Evolutionary conservation across 2,888 invertebrate species (phyloP), one percentile per base, ranked within the genome.

Genomic region (Rhagonycha fulva): DNA sequence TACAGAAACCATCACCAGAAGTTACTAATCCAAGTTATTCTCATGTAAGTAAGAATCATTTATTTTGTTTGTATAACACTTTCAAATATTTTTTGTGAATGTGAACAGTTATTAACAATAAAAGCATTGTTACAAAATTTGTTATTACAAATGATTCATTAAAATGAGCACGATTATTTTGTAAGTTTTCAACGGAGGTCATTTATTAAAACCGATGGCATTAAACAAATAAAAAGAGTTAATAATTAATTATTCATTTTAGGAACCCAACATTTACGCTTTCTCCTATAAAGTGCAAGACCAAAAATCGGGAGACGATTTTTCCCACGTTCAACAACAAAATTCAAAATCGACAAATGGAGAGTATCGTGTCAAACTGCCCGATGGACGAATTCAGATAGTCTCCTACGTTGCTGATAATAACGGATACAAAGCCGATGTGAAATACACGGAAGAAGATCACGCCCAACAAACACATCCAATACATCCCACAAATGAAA

Each of bases 231-330:
- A 28, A 28, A 14, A 74, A 26, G 12, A 69, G 32, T 0, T 60
- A 71, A 73, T 67, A 67, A 62, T 30, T 28, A 26, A 30, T 28
- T 63, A 3, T 28, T 62, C 71, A 60, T 68, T 70, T 71, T 62
- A 66, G 63, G 63, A 66, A 62, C 62, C 14, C 26, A 23, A 66
- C 12, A 85, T 91, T 84, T 93, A 93, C 87, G 91, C 91, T 0
- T 93, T 93, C 84, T 91, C 92, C 0, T 93, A 93, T 85, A 89
- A 89, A 67, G 93, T 93, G 3, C 90, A 90, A 79, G 92, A 92
- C 82, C 88, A 89, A 14, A 86, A 90, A 76, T 91, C 91, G 0
- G 93, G 93, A 0, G 92, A 93, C 76, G 92, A 93, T 82, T 93
- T 92, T 86, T 93, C 93, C 0, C 93, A 93, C 82, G 89, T 89